A percentile compares a stretch with the other conserved stretches of the same genome.
phyloP scores from a whole-genome alignment of 2,888 invertebrate genomes.

The Gastrophysa polygoni region DNA sequence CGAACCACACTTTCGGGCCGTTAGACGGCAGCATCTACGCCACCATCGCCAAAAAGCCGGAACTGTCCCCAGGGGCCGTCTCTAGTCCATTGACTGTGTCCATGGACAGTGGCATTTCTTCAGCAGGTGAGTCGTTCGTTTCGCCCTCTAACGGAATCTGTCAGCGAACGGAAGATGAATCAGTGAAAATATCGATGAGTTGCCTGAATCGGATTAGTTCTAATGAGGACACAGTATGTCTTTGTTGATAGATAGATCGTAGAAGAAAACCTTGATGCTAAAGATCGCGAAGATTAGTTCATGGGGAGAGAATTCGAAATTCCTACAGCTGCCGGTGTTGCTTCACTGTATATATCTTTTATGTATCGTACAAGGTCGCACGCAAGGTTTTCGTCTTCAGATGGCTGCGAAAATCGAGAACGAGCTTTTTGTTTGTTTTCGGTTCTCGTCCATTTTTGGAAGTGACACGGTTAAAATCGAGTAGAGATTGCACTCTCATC shows the following conservation, averaged over 20 bases:
- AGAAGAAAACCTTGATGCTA: background rate
- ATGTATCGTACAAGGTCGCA: background rate
- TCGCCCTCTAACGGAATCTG: too few species aligned
- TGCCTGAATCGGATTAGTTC: background rate
- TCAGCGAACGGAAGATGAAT: too few species aligned
- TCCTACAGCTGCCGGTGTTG: background rate
- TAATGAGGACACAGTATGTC: background rate
- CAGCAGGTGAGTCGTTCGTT: slow-evolving; percentile 63
- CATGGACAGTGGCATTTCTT: slow-evolving; percentile 90
- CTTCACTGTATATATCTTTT: background rate
- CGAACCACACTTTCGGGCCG: slow-evolving; percentile 81
- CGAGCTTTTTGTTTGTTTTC: slow-evolving; percentile 5
- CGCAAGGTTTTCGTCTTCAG: background rate
- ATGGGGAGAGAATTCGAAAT: background rate
- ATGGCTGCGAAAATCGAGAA: background rate
- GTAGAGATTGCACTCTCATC: too few species aligned
- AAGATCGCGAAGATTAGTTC: background rate
- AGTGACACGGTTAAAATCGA: background rate
- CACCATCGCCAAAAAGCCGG: slow-evolving; percentile 63
- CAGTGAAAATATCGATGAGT: too few species aligned
- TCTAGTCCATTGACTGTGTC: slow-evolving; percentile 82
- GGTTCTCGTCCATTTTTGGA: slow-evolving; percentile 1
- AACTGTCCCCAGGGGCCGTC: slow-evolving; percentile 61
- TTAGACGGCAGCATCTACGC: slow-evolving; percentile 92
- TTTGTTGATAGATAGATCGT: too few species aligned